phyloP scores from a whole-genome alignment of 2,888 invertebrate species.

The Apotomis turbidana region DNA sequence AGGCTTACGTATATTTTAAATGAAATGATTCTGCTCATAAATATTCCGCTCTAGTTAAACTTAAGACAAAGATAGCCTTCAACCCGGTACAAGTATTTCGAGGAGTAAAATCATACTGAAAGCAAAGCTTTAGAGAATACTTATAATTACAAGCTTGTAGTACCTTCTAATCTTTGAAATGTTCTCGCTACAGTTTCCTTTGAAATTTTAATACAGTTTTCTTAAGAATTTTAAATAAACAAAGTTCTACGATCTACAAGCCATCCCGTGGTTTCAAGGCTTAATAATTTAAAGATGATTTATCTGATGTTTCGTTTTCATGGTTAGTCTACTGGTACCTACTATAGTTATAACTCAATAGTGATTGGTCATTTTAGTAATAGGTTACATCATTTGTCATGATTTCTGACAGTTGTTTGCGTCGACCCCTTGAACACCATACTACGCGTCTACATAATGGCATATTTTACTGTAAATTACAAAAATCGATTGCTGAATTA shows the following conservation, averaged over 20 bases:
- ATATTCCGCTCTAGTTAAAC: neutral
- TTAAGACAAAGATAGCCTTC: neutral
- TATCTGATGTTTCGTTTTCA: neutral
- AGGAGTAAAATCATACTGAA: conserved; percentile 14
- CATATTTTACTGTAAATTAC: too few species aligned
- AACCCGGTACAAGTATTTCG: neutral
- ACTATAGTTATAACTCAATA: neutral
- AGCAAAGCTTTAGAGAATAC: conserved; percentile 30
- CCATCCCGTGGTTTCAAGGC: conserved; percentile 9
- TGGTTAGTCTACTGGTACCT: neutral
- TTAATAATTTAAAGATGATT: conserved; percentile 1
- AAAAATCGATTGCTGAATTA: too few species aligned
- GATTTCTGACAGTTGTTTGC: too few species aligned
- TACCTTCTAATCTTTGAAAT: conserved; percentile 39
- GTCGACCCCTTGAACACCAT: too few species aligned
- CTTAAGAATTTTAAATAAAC: conserved; percentile 33
- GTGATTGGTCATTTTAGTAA: neutral
- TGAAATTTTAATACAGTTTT: conserved; percentile 40
- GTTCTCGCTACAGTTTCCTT: conserved; percentile 37
- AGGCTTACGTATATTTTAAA: too few species aligned
- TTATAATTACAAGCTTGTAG: conserved; percentile 33
- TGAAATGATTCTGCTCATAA: too few species aligned
- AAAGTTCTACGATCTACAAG: conserved; percentile 11
- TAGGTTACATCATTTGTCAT: too few species aligned
- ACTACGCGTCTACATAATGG: too few species aligned